phyloP scores from a whole-genome alignment of 2,888 invertebrate genomes.

The Agrilus mali region DNA sequence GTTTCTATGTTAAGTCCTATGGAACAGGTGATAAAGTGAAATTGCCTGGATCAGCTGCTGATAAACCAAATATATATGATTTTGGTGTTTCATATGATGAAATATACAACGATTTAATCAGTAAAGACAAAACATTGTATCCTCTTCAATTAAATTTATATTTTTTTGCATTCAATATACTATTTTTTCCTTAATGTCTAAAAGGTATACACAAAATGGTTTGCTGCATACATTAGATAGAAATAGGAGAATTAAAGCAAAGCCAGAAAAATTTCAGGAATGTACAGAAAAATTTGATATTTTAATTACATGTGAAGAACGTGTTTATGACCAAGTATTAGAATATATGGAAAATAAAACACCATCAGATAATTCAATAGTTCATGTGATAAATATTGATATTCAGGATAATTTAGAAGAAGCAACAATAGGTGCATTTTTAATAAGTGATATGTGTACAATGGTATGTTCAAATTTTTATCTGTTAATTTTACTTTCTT shows the following conservation, averaged over 20 bases:
- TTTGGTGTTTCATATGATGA: slow-evolving; percentile 92
- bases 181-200: slow-evolving; percentile 20
- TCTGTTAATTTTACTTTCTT: slow-evolving; percentile 1
- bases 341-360: slow-evolving; percentile 81
- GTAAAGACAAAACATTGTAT: slow-evolving; percentile 86
- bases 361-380: slow-evolving; percentile 71
- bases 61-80: slow-evolving; percentile 93
- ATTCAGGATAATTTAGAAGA: slow-evolving; percentile 99
- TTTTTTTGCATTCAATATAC: not conserved
- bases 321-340: slow-evolving; percentile 96
- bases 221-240: slow-evolving; percentile 95
- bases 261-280: slow-evolving; percentile 89
- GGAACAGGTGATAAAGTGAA: slow-evolving; percentile 94
- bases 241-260: slow-evolving; percentile 86
- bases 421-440: slow-evolving; percentile 95
- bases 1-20: slow-evolving; percentile 88
- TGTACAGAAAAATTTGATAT: slow-evolving; percentile 86
- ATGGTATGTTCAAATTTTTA: slow-evolving; percentile 48
- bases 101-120: slow-evolving; percentile 83
- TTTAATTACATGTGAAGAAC: slow-evolving; percentile 92
- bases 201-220: slow-evolving; percentile 92
- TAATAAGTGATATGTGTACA: slow-evolving; percentile 90
- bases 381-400: slow-evolving; percentile 96
- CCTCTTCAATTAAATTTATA: slow-evolving; percentile 27
- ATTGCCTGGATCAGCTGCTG: slow-evolving; percentile 86